Evolutionary conservation across 2,888 invertebrate genomes (phyloP), one percentile per base, ranked within the genome.

Genomic region (Drosophila pegasa): DNA sequence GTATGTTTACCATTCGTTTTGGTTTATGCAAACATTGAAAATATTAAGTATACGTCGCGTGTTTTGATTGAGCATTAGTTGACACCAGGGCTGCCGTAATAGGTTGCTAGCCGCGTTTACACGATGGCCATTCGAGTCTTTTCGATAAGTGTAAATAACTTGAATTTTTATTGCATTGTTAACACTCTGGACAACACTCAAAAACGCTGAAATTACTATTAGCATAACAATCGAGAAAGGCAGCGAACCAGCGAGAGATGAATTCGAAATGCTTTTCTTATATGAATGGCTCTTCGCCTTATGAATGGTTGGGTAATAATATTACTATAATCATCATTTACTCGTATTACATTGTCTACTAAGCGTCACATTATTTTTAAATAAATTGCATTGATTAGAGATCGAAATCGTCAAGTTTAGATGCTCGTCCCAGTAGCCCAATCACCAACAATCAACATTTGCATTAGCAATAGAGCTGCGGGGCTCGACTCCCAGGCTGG

Each of bases 1-100:
- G 66, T 81, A 70, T 85, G 71, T 76, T 83, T 71, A 74, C 80
- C 75, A 83, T 88, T 86, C 74, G 88, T 71, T 88, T 83, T 88
- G 80, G 68, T 73, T 77, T 87, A 62, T 70, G 78, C 78, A 73
- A 73, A 62, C 67, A 73, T 72, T 60, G 25, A 80, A 80, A 76
- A 75, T 75, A 87, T 88, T 67, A 86, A 82, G 83, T 80, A 83
- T 83, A 88, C 88, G 88, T 64, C 59, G 70, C 72, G 63, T 56
- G 62, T 31, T 68, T 70, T 77, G 61, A 71, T 64, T 72, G 72
- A 80, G 80, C 78, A 71, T 61, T 82, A 27, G 45, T 18, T 78
- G 78, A 67, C 67, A 63, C 62, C 68, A 78, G 78, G 78, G 78
- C 75, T 78, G 75, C 78, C 61, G 71, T 62, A 64, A 68, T 27